Evolutionary conservation across 92 coral and sea anemone genomes (phyloP), one percentile per base, ranked within the genome.

Genomic region (Porites divaricata): DNA sequence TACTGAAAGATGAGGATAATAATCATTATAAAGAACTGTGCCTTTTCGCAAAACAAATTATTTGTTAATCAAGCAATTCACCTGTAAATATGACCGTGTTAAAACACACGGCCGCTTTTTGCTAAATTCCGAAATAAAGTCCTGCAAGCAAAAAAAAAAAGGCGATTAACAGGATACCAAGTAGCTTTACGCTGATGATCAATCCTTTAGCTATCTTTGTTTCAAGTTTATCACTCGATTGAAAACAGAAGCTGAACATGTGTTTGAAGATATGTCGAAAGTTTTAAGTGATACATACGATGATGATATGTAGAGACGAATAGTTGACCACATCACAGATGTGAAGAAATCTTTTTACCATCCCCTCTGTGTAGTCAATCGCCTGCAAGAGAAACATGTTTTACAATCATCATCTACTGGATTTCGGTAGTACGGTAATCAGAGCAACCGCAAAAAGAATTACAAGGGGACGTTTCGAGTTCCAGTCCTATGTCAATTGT

Each of bases 1-100:
- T 28, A 28, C 41, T 28, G 2, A 28, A 28, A 28, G 41, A 8
- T 8, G 1, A 15, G 4, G 24, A 57, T 8, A 23, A 76, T 12
- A 49, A 78, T 45, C 13, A 11, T 6, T 9, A 13, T 2, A 11
- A 11, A 54, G 59, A 54, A 54, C 16, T 54, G 14, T 15, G 14
- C 16, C 12, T 54, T 54, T 54, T 54, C 14, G 59, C 4, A 59
- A 45, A 63, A 21, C 6, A 35, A 35, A 35, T 4, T 35, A 35
- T 35, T 35, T 35, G 45, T 35, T 35, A 35, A 35, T 35, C 45
- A 41, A n/a, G 19, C 21, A 8, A 74, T 20, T 2, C 81, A 96
- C 99, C 98, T 96, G 99, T 79, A 96, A 81, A 52, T 84, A 89
- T 2, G 99, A 95, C 45, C 99, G 91, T 16, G 98, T 94, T 58